Evolutionary conservation across 2,797 vertebrate species (phyloP), one percentile per base, ranked within the genome.

Genomic region (Typhlichthys eigenmanni): DNA sequence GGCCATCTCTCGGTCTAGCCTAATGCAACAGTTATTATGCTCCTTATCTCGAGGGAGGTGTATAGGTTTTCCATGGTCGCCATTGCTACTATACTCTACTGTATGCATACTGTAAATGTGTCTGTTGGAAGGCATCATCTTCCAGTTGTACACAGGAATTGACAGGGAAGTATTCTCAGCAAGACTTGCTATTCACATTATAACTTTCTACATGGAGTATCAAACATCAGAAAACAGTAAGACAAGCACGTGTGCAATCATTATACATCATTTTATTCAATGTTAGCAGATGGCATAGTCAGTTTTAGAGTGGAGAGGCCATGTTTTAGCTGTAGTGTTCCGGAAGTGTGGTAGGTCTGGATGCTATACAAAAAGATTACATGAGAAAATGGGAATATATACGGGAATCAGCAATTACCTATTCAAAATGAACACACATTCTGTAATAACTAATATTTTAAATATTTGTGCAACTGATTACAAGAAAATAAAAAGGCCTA

Each of bases 191-290:
- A 17, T 62, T 24, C 11, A 46, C 6, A 59, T 13, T 32, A 53
- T 14, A 32, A 17, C 11, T 51, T 17, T 45, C 38, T 43, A 43
- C 38, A 43, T 8, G 24, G 4, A 29, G 4, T 46, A 58, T 11
- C 7, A 58, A 29, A 59, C 9, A 47, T 43, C 9, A 13, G 4
- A 24, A 47, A 62, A 60, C 46, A 63, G 16, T 45, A 45, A 68
- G 10, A 69, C 61, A 66, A 24, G 71, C 55, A 0, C 66, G 62
- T 62, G 5, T 78, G 78, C 73, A 49, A 80, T 58, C 68, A 63
- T 29, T 29, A 29, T 47, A 81, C 8, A 81, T 49, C 69, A 17
- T 60, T 91, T 89, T 91, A 89, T 85, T 89, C 65, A 75, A 64
- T 67, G 73, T 85, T 84, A 86, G 75, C 80, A 74, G 76, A 84